Conservation (phyloP, 2,113 vertebrate genomes). For the Hystrix cristata region DNA sequence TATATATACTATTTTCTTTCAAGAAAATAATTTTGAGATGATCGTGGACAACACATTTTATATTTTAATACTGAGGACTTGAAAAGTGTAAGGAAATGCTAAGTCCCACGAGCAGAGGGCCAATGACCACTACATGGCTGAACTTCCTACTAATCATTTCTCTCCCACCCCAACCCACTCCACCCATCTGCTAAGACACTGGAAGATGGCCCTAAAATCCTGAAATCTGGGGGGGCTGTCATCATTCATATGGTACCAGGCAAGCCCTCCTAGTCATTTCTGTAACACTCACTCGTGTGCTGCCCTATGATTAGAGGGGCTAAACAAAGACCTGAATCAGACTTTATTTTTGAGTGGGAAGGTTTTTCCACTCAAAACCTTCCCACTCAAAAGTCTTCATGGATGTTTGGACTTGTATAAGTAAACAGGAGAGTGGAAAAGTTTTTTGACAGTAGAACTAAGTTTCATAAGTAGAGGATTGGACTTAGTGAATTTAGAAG, state of each 20-base stretch:
- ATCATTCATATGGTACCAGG: not conserved
- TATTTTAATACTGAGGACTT: not conserved
- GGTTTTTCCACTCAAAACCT: not conserved
- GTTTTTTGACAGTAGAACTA: not conserved
- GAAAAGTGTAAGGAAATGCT: not conserved
- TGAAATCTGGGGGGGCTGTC: not conserved
- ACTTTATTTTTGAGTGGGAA: not conserved
- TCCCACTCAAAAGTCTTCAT: not conserved
- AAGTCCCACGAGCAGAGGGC: not conserved
- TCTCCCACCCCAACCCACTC: not conserved
- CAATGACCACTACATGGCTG: not conserved
- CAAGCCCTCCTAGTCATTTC: not conserved
- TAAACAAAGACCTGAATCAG: not conserved
- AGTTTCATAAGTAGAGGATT: not conserved
- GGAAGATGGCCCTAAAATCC: not conserved
- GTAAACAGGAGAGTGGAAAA: not conserved
- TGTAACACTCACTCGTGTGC: not conserved
- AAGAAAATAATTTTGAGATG: not conserved
- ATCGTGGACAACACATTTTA: not conserved
- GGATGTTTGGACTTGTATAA: not conserved
- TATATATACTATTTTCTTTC: not conserved
- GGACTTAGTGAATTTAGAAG: not conserved
- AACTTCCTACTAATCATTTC: not conserved
- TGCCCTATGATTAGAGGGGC: not conserved
- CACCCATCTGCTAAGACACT: not conserved